Evolutionary conservation across 2,888 invertebrate genomes (phyloP), one percentile per base, ranked within the genome.

Genomic region (Tenthredo mesomela): DNA sequence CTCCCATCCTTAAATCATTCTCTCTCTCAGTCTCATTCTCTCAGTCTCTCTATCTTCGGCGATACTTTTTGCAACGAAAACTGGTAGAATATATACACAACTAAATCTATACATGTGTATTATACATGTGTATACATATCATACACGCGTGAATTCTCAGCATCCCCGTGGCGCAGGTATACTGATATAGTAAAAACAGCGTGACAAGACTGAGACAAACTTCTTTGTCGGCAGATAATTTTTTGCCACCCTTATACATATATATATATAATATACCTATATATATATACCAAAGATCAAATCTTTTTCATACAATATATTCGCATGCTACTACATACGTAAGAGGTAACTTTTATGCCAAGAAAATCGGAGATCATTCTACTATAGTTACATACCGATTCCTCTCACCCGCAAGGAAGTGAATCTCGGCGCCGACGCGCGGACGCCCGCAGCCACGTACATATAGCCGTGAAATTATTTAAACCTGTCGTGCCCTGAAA

Each of bases 141-240:
- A 71, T 40, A 71, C 37, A 61, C 21, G 61, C 61, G 61, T 61
- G 61, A 61, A 61, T 61, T 21, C 67, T 25, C 9, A 9, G 40
- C 43, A 21, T 29, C 15, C 67, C 67, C 29, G 67, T 6, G 67
- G 15, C 5, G 25, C 67, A 67, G 67, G 67, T 33, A 67, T 33
- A 67, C n/a, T 25, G 33, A 70, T 25, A 33, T 43, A 37, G 37
- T 37, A 80, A 80, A 61, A 80, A 80, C 25, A 80, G 80, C 80
- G 80, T 80, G 80, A 80, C 80, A 80, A 80, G 61, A 65, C 61
- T 25, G 80, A 80, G 80, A 80, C 80, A 61, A 80, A 80, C 61
- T 80, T 80, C 80, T 80, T 80, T 80, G 80, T 80, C 80, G 80
- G 80, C 65, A 5, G 25, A 25, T 18, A 4, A 33, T 12, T 58